Base-by-base conservation (phyloP, 2,888 invertebrate genomes). In the Plebejus melissa region DNA sequence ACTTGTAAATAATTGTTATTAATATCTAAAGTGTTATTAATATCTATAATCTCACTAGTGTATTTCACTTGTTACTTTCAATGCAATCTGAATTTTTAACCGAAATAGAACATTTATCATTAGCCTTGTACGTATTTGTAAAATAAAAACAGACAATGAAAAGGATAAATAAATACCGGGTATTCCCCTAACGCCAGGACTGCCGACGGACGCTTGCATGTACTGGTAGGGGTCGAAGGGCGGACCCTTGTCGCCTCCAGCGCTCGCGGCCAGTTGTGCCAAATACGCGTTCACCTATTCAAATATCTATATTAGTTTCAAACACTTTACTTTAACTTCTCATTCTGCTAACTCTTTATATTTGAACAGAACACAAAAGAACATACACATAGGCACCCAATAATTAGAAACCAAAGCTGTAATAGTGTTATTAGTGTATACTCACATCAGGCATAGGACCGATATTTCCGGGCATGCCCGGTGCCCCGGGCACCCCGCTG, bases 201-300 rank as follows among this genome's bases (percentile, higher is more conserved):
- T 95, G 6, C 97, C 97, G 1, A 97, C 96, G 81, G 96, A 95
- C 28, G 97, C 96, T 88, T 97, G 97, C 86, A 97, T 89, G 87
- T 96, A 97, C 82, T 96, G 95, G 82, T 96, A 96, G 0, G 96
- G 96, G 69, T 95, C 94, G 69, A 94, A 94, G 0, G 94, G 92
- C 0, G 97, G 97, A 0, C 97, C 97, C 87, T 98, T 98, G 82
- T 98, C 97, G 9, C 95, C 95, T 1, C 95, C 94, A 82, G 96
- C 95, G 7, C 96, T 94, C 54, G 95, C 92, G 0, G 97, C 96
- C 79, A 98, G 87, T 88, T 97, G 97, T 79, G 96, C 95, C 81
- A 97, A 95, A 84, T 97, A 97, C 32, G 94, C 89, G n/a, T 96
- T 94, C 41, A 97, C 93, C 95, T 96, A 78, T 9, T 46, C 16